Conservation (phyloP, 2,888 invertebrate species). For the Apodemia hepburni region DNA sequence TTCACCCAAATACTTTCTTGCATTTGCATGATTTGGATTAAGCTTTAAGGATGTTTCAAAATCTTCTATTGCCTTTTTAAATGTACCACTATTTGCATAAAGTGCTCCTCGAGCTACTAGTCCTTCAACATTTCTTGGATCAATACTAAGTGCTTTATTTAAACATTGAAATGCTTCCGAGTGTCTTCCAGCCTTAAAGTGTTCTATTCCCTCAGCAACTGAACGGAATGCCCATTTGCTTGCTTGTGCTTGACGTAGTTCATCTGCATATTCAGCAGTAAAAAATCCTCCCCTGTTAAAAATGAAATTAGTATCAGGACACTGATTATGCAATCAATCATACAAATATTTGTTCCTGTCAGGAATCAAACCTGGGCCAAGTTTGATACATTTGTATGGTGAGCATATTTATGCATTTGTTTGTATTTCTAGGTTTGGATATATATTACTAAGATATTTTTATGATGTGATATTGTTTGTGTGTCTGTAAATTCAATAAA, state of each 20-base stretch:
- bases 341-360: too few relatives aligned
- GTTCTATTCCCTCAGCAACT: conserved; percentile 97
- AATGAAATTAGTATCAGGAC: conserved; percentile 19
- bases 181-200: conserved; percentile 95
- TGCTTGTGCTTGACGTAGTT: conserved; percentile 93
- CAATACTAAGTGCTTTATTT: conserved; percentile 95
- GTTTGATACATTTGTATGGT: too few relatives aligned
- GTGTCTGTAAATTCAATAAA: too few relatives aligned
- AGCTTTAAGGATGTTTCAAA: conserved; percentile 94
- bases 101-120: conserved; percentile 94
- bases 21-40: conserved; percentile 95
- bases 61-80: conserved; percentile 95
- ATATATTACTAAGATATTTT: too few relatives aligned
- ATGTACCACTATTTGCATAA: conserved; percentile 96
- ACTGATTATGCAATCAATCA: not conserved
- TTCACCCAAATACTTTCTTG: conserved; percentile 96
- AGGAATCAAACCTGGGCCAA: too few relatives aligned
- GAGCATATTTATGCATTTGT: too few relatives aligned
- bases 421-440: too few relatives aligned
- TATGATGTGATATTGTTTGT: too few relatives aligned
- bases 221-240: conserved; percentile 96
- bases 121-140: conserved; percentile 95
- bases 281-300: conserved; percentile 85
- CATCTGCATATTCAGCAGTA: conserved; percentile 89
- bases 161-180: conserved; percentile 97